Evolutionary conservation across 2,888 invertebrate genomes (phyloP).

Genomic region (Acleris sparsana): DNA sequence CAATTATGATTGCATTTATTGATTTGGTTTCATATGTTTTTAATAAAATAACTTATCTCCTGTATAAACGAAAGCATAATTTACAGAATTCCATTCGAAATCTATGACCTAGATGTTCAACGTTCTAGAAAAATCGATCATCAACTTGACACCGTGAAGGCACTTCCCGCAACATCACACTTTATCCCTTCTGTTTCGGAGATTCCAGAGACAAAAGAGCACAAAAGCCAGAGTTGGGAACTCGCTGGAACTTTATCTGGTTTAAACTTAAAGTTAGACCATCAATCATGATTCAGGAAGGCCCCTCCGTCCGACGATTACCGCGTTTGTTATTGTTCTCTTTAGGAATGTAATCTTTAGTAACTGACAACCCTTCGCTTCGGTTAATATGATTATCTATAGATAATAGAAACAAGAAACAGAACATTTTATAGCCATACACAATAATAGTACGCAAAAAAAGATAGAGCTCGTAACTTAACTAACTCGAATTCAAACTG

Average conservation of each 20-base stretch:
- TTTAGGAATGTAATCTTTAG: not conserved
- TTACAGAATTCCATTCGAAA: no score
- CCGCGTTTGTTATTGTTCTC: slow-evolving; percentile 21
- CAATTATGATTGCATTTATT: no score
- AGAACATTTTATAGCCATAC: no score
- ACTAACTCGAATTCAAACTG: no score
- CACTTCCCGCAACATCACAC: slow-evolving; percentile 9
- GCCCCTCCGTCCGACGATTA: slow-evolving; percentile 14
- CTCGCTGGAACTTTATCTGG: slow-evolving; percentile 21
- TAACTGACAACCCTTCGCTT: no score
- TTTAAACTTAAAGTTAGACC: slow-evolving; percentile 26
- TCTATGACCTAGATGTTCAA: not conserved
- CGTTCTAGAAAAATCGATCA: not conserved
- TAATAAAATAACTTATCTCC: no score
- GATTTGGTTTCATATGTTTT: no score
- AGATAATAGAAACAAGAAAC: no score
- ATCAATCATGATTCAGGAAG: slow-evolving; percentile 29
- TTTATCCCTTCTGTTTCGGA: slow-evolving; percentile 25
- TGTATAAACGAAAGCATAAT: no score
- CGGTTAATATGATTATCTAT: no score
- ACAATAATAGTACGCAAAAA: no score
- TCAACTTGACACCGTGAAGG: slow-evolving; percentile 1
- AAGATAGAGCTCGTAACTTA: no score
- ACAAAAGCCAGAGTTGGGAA: slow-evolving; percentile 23
- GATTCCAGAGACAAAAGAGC: slow-evolving; percentile 14